Base-by-base conservation (phyloP, 2,113 vertebrate genomes). In the Tachycineta bicolor region DNA sequence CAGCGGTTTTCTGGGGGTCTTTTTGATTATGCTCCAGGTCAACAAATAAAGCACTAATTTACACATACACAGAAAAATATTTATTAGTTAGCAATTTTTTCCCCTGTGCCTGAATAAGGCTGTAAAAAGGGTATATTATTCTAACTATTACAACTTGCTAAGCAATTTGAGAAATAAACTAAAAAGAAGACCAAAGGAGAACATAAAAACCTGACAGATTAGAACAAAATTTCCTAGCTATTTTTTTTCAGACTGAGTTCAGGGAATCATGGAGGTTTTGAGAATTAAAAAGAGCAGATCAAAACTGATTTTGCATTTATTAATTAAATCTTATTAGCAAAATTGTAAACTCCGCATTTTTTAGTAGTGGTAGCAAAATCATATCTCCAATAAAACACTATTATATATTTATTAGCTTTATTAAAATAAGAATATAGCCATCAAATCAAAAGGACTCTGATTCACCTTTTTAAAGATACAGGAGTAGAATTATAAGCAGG, bases 41-140 rank as follows among this genome's bases (percentile, higher is more conserved):
- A 76, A 95, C 58, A 95, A 94, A 86, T 63, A 69, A 93, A 97
- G 79, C 20, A 52, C 52, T 94, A 86, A 92, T 52, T 91, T 90
- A 79, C 23, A 77, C 12, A 89, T 7, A 86, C 6, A 80, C 0
- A 49, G 33, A 90, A 91, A 62, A 52, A 78, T 16, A 68, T 26
- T 0, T 95, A 91, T 37, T 81, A 60, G 24, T 23, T 28, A 71
- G 17, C 74, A 19, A 6, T 12, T 43, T 92, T 53, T 74, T 84
- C 15, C 46, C 23, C 41, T 81, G 13, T 83, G n/a, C n/a, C 19
- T 34, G 81, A 58, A 67, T 14, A 9, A 88, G 44, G 43, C 18
- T 75, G 71, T 90, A 88, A 93, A 96, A 95, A 88, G 43, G 28
- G 20, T 60, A 75, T 6, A 75, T 50, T 65, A 90, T 89, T 96